These are phyloP conservation scores for Adelges cooleyi DNA, from an alignment of 1,140 invertebrate species.

Conservation along the genomic window DNA sequence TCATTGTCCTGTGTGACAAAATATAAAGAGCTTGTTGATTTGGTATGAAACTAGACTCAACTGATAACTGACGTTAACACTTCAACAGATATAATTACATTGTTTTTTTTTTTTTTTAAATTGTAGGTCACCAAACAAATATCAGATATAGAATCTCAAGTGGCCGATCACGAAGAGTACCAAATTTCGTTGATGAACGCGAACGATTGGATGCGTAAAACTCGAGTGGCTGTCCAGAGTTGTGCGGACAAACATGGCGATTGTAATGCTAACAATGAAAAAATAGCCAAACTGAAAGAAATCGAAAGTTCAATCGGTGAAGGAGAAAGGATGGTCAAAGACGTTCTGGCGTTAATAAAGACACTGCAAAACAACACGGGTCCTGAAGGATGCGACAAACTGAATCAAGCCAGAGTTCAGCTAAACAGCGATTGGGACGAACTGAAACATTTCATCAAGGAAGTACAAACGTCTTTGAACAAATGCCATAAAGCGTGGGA, in stretches of 20 bases:
- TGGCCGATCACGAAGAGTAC: constrained; percentile 76
- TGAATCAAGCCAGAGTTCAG: constrained; percentile 72
- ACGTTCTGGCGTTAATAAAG: constrained; percentile 62
- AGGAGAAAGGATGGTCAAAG: constrained; percentile 60
- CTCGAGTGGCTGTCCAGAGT: constrained; percentile 70
- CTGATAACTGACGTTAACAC: no score
- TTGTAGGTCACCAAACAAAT: constrained; percentile 7
- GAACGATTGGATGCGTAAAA: constrained; percentile 75
- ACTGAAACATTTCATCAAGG: constrained; percentile 65
- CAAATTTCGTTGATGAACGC: constrained; percentile 68
- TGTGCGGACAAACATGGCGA: constrained; percentile 66
- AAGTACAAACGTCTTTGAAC: constrained; percentile 62
- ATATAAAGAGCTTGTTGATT: constrained; percentile 3
- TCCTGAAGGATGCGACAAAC: constrained; percentile 70
- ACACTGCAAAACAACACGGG: constrained; percentile 69
- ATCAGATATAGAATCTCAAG: constrained; percentile 52
- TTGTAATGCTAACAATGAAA: neutral
- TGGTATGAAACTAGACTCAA: neutral
- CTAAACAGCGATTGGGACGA: constrained; percentile 77
- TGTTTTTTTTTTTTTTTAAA: neutral
- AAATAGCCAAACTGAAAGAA: neutral
- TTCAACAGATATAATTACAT: no score
- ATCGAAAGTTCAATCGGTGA: constrained; percentile 35
- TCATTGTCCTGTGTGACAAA: neutral
- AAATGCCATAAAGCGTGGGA: constrained; percentile 77